These are phyloP conservation scores for Clarias platycephalus DNA, from an alignment of 2,797 vertebrate genomes.

Conservation along the genomic window DNA sequence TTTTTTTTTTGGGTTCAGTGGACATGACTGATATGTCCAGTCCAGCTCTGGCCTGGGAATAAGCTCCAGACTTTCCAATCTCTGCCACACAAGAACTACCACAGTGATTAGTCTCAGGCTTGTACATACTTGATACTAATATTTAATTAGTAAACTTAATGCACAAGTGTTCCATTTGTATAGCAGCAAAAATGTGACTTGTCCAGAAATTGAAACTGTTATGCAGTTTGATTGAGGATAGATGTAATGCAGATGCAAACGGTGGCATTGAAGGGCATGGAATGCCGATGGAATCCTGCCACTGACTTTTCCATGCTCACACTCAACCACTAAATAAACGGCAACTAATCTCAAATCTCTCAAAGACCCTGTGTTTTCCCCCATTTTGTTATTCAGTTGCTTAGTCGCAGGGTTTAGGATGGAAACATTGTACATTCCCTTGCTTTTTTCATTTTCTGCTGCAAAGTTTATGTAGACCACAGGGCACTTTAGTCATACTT, in stretches of 20 bases:
- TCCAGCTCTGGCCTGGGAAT: neutral
- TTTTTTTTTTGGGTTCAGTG: neutral
- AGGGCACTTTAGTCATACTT: conserved; percentile 53
- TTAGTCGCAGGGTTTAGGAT: conserved; percentile 37
- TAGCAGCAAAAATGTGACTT: neutral
- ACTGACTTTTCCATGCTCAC: conserved; percentile 22
- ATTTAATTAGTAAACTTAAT: neutral
- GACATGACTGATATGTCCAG: neutral
- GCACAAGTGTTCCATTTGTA: neutral
- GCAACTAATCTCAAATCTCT: conserved; percentile 9
- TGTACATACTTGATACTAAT: conserved; percentile 11
- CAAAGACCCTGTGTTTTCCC: conserved; percentile 3
- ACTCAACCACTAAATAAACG: conserved; percentile 21
- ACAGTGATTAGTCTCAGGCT: neutral
- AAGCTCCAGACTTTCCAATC: conserved; percentile 2
- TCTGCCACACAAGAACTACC: conserved; percentile 1
- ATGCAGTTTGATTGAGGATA: neutral
- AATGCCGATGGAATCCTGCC: conserved; percentile 18
- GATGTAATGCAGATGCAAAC: conserved; percentile 17
- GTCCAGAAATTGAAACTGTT: neutral
- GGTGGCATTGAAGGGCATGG: neutral
- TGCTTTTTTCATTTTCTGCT: conserved; percentile 45
- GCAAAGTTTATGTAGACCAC: conserved; percentile 56
- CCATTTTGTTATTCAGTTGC: conserved; percentile 21
- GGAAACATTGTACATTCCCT: conserved; percentile 50